Base-by-base conservation (phyloP, 2,113 vertebrate genomes). In the Siniperca chuatsi region DNA sequence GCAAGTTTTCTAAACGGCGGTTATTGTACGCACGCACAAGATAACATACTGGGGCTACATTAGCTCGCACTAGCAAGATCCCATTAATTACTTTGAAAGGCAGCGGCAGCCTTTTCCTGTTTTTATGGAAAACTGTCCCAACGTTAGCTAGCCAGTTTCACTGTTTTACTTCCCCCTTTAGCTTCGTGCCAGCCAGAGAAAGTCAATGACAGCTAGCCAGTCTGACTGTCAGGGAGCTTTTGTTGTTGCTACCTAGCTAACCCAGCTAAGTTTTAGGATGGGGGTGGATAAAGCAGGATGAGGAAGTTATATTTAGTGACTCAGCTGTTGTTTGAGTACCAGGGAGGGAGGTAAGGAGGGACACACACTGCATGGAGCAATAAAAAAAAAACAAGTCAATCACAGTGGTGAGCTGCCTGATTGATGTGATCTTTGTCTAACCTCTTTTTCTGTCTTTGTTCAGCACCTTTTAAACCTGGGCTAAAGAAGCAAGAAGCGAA, bases 231-330 rank as follows among this genome's bases (percentile, higher is more conserved):
- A 25, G 21, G 4, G 4, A 42, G 44, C 13, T 7, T 35, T 0
- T 75, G 61, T 18, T 35, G 25, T 0, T 72, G 55, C 64, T 37
- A 29, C 25, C 23, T 0, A 25, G 66, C 60, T 69, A 23, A 46
- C 44, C 11, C 25, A 5, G 84, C 57, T 75, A 50, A 60, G 68
- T 20, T 61, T 2, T n/a, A 66, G 81, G 57, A 80, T 33, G 61
- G 67, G 68, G 67, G 52, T 44, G 60, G 70, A 66, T 50, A 37
- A 33, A 65, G 75, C 83, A 70, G 79, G 65, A 90, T 48, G 75
- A 84, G 77, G 89, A 91, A 88, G 92, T 91, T 91, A 75, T 85
- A 87, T 91, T 90, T 93, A 93, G 92, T 90, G 83, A 82, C 75
- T 92, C 90, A 90, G 90, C 86, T 90, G 91, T 82, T 89, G 87